A percentile compares a stretch with the other conserved stretches of the same genome.
phyloP scores from a whole-genome alignment of 2,888 invertebrate genomes.

The Sicus ferrugineus region DNA sequence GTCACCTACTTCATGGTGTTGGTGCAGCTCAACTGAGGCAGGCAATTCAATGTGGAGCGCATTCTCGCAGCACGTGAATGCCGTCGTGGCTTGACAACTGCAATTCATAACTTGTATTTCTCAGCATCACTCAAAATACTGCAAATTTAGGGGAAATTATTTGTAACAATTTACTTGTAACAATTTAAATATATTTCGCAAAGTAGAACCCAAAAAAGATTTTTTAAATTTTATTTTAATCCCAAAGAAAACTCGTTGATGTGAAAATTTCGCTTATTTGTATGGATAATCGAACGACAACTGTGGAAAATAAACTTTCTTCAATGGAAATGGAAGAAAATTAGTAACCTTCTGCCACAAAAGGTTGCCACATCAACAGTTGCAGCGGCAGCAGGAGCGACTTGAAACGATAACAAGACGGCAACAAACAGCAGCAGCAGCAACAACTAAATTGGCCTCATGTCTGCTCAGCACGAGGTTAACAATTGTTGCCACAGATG shows the following conservation, averaged over 20 bases:
- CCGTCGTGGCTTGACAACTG: neutral
- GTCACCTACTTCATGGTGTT: conserved; percentile 93
- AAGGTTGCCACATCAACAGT: neutral
- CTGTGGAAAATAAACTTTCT: neutral
- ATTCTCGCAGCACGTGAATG: neutral
- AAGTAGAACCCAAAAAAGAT: no score
- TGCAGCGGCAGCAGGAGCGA: conserved; percentile 7
- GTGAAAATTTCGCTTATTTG: neutral
- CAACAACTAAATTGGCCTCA: neutral
- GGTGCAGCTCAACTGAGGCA: conserved; percentile 80
- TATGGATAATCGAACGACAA: neutral
- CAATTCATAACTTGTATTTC: no score
- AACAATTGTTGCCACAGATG: conserved; percentile 11
- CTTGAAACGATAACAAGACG: conserved; percentile 9
- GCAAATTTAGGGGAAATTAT: no score
- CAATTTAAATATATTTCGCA: no score
- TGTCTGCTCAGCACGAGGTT: neutral
- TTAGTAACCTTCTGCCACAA: neutral
- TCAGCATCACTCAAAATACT: no score
- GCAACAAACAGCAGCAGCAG: neutral
- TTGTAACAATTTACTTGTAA: no score
- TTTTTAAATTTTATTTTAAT: neutral
- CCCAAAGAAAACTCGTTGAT: neutral
- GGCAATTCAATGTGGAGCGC: conserved; percentile 17
- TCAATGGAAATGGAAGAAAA: neutral